phyloP scores from a whole-genome alignment of 1,140 invertebrate species.

The Doryteuthis pealeii region DNA sequence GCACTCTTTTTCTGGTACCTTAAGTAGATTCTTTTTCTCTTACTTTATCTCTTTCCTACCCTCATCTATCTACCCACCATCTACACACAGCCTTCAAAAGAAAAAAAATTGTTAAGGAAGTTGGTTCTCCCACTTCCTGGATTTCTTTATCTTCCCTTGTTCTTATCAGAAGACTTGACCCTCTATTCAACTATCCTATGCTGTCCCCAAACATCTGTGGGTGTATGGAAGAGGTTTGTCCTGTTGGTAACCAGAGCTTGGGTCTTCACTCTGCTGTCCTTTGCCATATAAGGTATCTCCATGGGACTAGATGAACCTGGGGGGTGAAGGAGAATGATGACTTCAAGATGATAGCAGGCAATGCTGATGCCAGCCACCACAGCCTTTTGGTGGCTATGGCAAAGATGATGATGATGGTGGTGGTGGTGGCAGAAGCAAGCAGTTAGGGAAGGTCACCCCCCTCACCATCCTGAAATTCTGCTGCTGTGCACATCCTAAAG shows the following conservation, averaged over 20 bases:
- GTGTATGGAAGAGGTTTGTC: no score
- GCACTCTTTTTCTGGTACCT: no score
- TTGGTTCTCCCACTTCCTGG: not conserved
- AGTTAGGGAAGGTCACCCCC: not conserved
- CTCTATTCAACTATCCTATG: no score
- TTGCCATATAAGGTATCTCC: slow-evolving; percentile 6
- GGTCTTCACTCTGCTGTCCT: not conserved
- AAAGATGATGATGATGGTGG: no score
- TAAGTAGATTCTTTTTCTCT: no score
- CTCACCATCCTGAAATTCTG: not conserved
- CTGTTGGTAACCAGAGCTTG: no score
- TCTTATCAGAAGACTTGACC: no score
- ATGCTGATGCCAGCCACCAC: not conserved
- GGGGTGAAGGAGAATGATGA: not conserved
- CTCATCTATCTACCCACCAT: no score
- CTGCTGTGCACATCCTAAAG: not conserved
- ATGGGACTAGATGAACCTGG: not conserved
- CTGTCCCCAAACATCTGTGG: no score
- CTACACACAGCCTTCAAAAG: no score
- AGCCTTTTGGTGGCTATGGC: no score
- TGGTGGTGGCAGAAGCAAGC: not conserved
- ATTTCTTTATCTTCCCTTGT: not conserved
- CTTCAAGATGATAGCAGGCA: not conserved
- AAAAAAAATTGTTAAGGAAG: not conserved
- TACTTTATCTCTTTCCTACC: no score